These are phyloP conservation scores for Pachyuromys duprasi DNA, from an alignment of 2,797 vertebrate species.

Conservation along the genomic window DNA sequence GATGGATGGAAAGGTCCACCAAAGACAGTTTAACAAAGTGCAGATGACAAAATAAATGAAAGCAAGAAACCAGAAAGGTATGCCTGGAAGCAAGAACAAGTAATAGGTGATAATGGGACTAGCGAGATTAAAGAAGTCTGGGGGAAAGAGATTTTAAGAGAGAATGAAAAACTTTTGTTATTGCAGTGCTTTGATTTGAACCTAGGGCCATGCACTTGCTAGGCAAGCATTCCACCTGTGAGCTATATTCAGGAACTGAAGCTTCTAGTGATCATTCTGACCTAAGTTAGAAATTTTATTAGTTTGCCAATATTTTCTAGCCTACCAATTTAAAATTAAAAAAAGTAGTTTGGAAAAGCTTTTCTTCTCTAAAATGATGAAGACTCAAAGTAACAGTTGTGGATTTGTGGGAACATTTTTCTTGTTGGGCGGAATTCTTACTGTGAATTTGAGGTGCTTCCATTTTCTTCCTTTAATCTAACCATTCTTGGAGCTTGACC, in stretches of 20 bases:
- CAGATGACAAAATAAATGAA: slow-evolving; percentile 29
- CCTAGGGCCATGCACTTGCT: neutral
- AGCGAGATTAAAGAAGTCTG: slow-evolving; percentile 24
- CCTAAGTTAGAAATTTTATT: slow-evolving; percentile 34
- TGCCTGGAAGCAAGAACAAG: neutral
- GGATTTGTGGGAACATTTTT: slow-evolving; percentile 49
- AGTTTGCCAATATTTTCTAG: slow-evolving; percentile 45
- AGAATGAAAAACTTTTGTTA: neutral
- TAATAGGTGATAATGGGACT: slow-evolving; percentile 1
- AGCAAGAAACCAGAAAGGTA: neutral
- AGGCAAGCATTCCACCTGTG: neutral
- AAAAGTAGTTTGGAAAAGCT: neutral
- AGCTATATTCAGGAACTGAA: neutral
- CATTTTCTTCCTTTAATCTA: slow-evolving; percentile 50
- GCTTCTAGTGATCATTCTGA: slow-evolving; percentile 50
- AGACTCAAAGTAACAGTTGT: slow-evolving; percentile 21
- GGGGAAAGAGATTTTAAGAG: slow-evolving; percentile 28
- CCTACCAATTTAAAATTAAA: slow-evolving; percentile 40
- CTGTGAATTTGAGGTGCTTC: slow-evolving; percentile 7
- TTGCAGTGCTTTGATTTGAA: neutral
- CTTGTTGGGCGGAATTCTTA: slow-evolving; percentile 13
- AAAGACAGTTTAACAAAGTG: neutral
- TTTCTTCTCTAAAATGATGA: slow-evolving; percentile 38
- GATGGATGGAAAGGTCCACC: neutral
- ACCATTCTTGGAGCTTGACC: neutral